phyloP scores from a whole-genome alignment of 2,888 invertebrate genomes.

The Aphodius granarius region DNA sequence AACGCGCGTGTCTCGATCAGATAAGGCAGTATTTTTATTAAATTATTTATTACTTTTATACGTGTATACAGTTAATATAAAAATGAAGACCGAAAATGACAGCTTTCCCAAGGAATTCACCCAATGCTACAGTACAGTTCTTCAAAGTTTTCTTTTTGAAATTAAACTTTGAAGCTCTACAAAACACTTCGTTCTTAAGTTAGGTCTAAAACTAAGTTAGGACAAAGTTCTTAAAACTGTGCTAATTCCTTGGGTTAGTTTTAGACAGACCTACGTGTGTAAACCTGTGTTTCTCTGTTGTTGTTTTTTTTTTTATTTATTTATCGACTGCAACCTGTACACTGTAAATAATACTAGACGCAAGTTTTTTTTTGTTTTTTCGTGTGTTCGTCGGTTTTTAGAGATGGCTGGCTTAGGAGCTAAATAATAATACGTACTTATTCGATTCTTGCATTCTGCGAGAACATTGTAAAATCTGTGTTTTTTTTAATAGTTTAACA shows the following conservation, averaged over 20 bases:
- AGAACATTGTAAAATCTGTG: not conserved
- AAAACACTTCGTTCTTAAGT: no score
- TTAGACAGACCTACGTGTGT: not conserved
- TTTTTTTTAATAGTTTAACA: not conserved
- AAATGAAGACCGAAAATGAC: slow-evolving; percentile 20
- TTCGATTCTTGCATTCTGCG: not conserved
- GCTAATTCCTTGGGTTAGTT: not conserved
- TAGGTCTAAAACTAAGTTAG: no score
- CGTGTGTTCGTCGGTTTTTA: not conserved
- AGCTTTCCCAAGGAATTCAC: not conserved
- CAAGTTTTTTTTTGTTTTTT: not conserved
- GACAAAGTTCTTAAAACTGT: not conserved
- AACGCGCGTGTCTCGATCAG: not conserved
- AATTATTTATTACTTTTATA: slow-evolving; percentile 29
- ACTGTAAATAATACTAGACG: not conserved
- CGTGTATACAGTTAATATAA: slow-evolving; percentile 2
- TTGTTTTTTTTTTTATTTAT: not conserved
- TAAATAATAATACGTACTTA: not conserved
- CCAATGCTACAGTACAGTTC: not conserved
- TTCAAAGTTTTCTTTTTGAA: no score
- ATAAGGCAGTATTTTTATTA: slow-evolving; percentile 25
- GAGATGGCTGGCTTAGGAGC: not conserved
- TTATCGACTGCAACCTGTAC: not conserved
- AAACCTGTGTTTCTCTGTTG: not conserved
- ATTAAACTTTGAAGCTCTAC: no score